A percentile compares a stretch with the other conserved stretches of the same genome.
Conservation (phyloP, 1,140 invertebrate species). For the Euglossa dilemma region DNA sequence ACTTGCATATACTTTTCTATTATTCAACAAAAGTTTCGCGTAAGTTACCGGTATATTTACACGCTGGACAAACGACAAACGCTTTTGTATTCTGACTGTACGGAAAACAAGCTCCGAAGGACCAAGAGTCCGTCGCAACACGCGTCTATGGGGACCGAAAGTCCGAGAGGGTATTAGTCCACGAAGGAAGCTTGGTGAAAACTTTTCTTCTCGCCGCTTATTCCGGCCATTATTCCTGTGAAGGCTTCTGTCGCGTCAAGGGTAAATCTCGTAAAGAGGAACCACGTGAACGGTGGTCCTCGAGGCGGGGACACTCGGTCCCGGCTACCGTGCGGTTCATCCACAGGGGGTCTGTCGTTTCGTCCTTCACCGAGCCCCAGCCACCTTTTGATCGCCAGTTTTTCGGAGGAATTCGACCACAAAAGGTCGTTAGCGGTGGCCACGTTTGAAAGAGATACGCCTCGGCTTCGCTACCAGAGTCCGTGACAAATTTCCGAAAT, state of each 20-base stretch:
- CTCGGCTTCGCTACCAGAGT: conserved; percentile 27
- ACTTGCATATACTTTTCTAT: no score
- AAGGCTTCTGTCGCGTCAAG: conserved; percentile 57
- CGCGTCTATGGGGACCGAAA: no score
- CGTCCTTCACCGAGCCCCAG: conserved; percentile 47
- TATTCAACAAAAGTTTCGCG: no score
- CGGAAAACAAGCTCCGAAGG: no score
- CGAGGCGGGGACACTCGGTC: conserved; percentile 70
- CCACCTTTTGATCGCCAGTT: conserved; percentile 61
- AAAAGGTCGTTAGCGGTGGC: conserved; percentile 54
- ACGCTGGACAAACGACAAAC: no score
- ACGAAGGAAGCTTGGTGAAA: not conserved
- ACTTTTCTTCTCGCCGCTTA: conserved; percentile 51
- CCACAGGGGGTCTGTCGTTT: conserved; percentile 71
- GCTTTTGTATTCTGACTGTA: no score
- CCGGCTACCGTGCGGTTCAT: conserved; percentile 73
- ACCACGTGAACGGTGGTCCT: conserved; percentile 77
- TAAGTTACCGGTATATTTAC: no score
- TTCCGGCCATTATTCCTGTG: conserved; percentile 20
- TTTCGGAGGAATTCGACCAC: conserved; percentile 53
- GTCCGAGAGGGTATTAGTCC: no score
- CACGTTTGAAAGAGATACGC: conserved; percentile 31
- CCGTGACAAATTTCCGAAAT: conserved; percentile 56
- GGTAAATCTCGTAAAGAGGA: conserved; percentile 69
- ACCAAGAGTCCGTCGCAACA: no score